Percentiles rank a stretch among this genome's conserved stretches.
phyloP scores from a whole-genome alignment of 2,888 invertebrate genomes.

The Neuroscelio doddi region DNA sequence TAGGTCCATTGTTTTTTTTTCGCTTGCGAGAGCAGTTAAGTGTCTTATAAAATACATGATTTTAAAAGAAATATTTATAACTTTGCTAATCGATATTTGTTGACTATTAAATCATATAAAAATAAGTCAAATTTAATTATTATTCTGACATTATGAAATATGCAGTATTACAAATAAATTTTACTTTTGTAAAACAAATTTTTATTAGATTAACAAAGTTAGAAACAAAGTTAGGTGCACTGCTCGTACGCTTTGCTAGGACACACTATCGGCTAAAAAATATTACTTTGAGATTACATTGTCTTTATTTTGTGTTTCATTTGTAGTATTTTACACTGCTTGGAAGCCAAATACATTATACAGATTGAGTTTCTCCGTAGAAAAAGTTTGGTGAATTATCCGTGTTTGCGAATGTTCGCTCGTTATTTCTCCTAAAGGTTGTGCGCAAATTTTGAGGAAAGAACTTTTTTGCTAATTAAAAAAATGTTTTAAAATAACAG shows the following conservation, averaged over 20 bases:
- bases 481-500: not conserved
- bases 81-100: not conserved
- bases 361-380: slow-evolving; percentile 16
- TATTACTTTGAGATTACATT: slow-evolving; percentile 19
- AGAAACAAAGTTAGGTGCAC: not conserved
- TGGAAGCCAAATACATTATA: slow-evolving; percentile 32
- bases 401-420: slow-evolving; percentile 10
- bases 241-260: slow-evolving; percentile 13
- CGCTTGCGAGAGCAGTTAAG: not conserved
- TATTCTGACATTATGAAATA: too few species aligned
- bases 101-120: too few species aligned
- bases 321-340: slow-evolving; percentile 9
- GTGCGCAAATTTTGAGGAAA: not conserved
- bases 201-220: not conserved
- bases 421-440: slow-evolving; percentile 5
- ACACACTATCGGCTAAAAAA: slow-evolving; percentile 32
- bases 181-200: too few species aligned
- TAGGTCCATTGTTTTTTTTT: not conserved
- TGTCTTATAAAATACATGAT: not conserved
- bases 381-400: slow-evolving; percentile 23
- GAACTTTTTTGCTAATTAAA: not conserved
- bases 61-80: too few species aligned
- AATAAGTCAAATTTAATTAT: too few species aligned
- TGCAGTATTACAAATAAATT: too few species aligned
- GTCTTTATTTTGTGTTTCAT: slow-evolving; percentile 16